Conservation (phyloP, 2,113 vertebrate genomes). For the Plotosus lineatus region DNA sequence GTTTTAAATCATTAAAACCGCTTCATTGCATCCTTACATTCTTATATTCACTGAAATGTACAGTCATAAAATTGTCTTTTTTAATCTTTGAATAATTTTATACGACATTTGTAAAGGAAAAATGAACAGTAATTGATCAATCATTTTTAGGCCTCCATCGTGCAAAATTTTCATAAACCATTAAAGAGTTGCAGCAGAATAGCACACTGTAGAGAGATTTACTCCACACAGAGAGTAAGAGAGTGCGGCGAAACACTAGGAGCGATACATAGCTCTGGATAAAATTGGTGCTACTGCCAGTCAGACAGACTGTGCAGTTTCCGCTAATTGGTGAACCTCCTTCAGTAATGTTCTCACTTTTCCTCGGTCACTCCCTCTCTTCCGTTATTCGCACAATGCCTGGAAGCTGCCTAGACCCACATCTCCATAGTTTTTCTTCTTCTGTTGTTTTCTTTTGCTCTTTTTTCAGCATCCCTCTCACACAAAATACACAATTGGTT, state of each 20-base stretch:
- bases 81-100: neutral
- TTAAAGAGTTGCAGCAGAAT: neutral
- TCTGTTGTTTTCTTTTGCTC: constrained; percentile 62
- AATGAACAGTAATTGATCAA: neutral
- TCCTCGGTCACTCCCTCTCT: constrained; percentile 67
- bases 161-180: neutral
- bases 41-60: neutral
- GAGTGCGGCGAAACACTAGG: constrained; percentile 38
- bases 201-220: neutral
- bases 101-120: neutral
- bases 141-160: neutral
- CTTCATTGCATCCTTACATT: neutral
- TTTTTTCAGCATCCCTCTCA: constrained; percentile 29
- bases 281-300: constrained; percentile 58
- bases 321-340: constrained; percentile 71
- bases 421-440: constrained; percentile 71
- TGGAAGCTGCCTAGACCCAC: constrained; percentile 75
- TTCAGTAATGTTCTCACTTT: constrained; percentile 79
- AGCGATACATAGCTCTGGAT: constrained; percentile 40
- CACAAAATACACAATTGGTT: constrained; percentile 62
- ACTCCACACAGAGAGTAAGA: constrained; percentile 6
- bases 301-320: constrained; percentile 68
- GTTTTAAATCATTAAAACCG: neutral
- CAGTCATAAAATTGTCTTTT: neutral
- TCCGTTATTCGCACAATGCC: constrained; percentile 78